Evolutionary conservation across 1,140 invertebrate genomes (phyloP), one percentile per base, ranked within the genome.

Genomic region (Eurosta solidaginis): DNA sequence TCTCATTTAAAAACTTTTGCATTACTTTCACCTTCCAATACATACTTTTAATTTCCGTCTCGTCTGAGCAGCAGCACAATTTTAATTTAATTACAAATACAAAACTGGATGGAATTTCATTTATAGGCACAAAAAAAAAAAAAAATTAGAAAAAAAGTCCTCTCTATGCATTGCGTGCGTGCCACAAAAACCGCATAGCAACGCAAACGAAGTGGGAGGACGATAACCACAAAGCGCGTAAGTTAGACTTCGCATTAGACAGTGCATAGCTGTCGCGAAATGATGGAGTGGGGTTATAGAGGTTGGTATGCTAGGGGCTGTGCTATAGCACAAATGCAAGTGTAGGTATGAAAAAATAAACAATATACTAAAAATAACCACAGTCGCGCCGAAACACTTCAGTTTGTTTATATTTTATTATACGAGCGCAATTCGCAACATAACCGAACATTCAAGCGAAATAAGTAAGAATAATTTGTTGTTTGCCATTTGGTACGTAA

Each of bases 21-120:
- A 36, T 36, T 12, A 68, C 59, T 68, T 68, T 68, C 59, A 68
- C 59, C 59, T 68, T 40, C n/a, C 3, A 9, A 68, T 12, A 29
- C 33, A n/a, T 17, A 68, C 59, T 68, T 68, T 68, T 6, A 68
- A 40, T 2, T 68, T 40, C 6, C 10, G 40, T 36, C 59, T n/a
- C 33, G 29, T 36, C 49, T 25, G 29, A 20, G 7, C 33, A 40
- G 2, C 59, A 40, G 59, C 33, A 20, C 59, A 68, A 36, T 40
- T 68, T 68, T 68, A 68, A 68, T 68, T 68, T 68, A 68, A 68
- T 68, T 68, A 68, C 33, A 68, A 68, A 29, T 22, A 68, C 59
- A 68, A 68, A n/a, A 68, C 29, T 68, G 59, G 40, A 20, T 40
- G 33, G 59, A 68, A 68, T 68, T 40, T 68, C 27, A 40, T 68